These are phyloP conservation scores for Cataglyphis albicans DNA, from an alignment of 2,888 invertebrate genomes.

Conservation along the genomic window DNA sequence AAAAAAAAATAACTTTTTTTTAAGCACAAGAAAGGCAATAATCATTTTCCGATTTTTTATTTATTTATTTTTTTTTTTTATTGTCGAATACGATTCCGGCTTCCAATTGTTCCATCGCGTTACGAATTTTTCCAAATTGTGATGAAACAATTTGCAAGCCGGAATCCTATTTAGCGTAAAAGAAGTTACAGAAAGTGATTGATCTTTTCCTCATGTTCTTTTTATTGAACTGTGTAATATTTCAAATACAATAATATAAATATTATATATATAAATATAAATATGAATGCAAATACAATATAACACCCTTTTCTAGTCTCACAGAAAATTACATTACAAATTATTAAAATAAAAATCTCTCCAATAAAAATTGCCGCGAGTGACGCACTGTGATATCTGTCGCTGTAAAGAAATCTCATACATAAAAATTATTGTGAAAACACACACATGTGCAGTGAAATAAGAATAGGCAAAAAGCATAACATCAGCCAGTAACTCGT, in stretches of 20 bases:
- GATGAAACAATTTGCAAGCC: background rate
- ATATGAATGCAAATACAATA: background rate
- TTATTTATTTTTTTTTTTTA: background rate
- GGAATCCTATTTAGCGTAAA: background rate
- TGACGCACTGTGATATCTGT: background rate
- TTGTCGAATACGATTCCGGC: background rate
- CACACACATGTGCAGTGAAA: background rate
- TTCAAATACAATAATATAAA: too few species aligned
- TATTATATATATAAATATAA: too few species aligned
- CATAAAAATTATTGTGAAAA: constrained; percentile 10
- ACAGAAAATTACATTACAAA: background rate
- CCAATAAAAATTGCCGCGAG: background rate
- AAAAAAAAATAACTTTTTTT: background rate
- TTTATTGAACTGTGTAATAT: background rate
- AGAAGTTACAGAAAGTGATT: background rate
- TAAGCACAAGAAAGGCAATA: background rate
- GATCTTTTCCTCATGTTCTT: background rate
- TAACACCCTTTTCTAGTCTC: background rate
- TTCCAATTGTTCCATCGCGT: background rate
- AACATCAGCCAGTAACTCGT: constrained; percentile 13
- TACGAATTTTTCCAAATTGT: background rate
- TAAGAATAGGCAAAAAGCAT: constrained; percentile 4
- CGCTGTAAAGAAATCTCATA: background rate
- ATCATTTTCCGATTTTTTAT: background rate
- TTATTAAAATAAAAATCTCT: background rate